Conservation (phyloP, 2,113 vertebrate species). For the Motacilla tschutschensis region DNA sequence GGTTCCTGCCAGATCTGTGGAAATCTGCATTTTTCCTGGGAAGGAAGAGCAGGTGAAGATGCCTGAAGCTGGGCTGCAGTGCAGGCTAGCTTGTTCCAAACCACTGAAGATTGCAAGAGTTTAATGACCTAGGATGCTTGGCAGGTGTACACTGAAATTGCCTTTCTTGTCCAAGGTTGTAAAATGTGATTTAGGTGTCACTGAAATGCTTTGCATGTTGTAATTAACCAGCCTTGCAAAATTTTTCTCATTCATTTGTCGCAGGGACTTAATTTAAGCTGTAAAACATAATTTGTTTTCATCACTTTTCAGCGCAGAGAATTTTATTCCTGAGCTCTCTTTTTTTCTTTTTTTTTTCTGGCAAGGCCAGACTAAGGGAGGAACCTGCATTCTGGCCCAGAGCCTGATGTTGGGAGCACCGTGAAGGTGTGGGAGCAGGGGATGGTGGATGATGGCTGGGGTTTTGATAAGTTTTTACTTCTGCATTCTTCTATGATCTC, state of each 20-base stretch:
- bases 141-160: background rate
- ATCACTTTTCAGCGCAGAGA: background rate
- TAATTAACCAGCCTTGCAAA: conserved; percentile 29
- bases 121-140: background rate
- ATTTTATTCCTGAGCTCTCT: background rate
- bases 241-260: background rate
- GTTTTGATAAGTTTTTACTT: background rate
- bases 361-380: background rate
- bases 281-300: background rate
- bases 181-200: conserved; percentile 41
- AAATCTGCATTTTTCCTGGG: background rate
- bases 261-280: background rate
- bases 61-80: background rate
- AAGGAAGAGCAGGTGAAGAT: background rate
- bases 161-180: background rate
- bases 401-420: background rate
- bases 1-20: background rate
- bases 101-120: background rate
- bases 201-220: background rate
- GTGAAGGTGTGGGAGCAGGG: background rate
- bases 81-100: background rate
- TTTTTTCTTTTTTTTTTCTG: background rate
- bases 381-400: background rate
- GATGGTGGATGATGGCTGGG: background rate
- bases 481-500: background rate